Base-by-base conservation (phyloP, 2,113 vertebrate species). In the Egretta garzetta region DNA sequence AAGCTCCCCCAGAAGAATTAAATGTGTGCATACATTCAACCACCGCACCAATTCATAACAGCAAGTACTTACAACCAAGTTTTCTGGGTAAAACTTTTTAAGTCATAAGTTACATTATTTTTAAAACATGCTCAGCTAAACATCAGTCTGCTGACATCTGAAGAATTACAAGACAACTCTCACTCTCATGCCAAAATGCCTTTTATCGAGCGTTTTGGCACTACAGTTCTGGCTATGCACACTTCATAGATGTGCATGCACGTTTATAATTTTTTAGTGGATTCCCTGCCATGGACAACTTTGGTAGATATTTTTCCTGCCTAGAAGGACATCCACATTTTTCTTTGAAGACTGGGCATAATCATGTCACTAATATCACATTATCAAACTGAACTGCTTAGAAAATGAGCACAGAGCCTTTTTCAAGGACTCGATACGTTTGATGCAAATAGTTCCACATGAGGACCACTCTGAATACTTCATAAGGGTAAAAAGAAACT, bases 321-420 rank as follows among this genome's bases (percentile, higher is more conserved):
- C 55, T 62, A 55, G 82, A 82, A 96, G 70, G 35, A 86, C 58
- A 82, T 68, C 35, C 41, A 43, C 20, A 14, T 66, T 96, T 90
- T 82, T 80, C 50, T 91, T 22, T 96, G 66, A 91, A 58, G 53
- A 86, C 52, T 75, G 24, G n/a, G 19, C 39, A 85, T 60, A 63
- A 79, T 82, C 43, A 24, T 68, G 28, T 89, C 80, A 59, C 71
- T 87, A 88, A 71, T 62, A 82, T 41, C 80, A 95, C 62, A n/a
- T 85, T 86, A 88, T 91, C 62, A 94, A 94, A 94, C 3, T 73
- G 27, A 82, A 55, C 58, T 66, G 67, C 41, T 47, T 82, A 70
- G 74, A 83, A 94, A 94, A 88, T 23, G 20, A 91, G 82, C 63
- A 91, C 68, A 74, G 62, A 68, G 49, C 41, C 59, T 96, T 96